Evolutionary conservation across 2,888 invertebrate genomes (phyloP), one percentile per base, ranked within the genome.

Genomic region (Dicycla oo): DNA sequence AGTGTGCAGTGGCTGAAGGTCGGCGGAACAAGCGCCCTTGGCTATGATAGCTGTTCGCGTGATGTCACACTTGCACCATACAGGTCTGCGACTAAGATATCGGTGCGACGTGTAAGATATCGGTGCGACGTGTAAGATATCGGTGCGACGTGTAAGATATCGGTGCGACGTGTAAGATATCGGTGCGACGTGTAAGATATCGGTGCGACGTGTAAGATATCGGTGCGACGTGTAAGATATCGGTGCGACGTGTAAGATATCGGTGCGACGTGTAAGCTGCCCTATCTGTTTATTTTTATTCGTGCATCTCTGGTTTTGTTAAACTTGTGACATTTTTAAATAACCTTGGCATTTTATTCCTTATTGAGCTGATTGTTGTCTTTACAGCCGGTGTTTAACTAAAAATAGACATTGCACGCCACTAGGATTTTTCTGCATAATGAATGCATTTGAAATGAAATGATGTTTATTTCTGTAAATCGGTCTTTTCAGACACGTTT

Each of bases 1-100:
- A 34, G 34, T 34, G 34, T 49, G 47, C 64, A 61, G 60, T 68
- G 38, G 81, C 64, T 73, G 69, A 73, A 69, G 69, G 73, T 63
- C 40, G 64, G 63, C 30, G 60, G 56, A 54, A 47, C 63, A 43
- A 26, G 63, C 40, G 68, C 47, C 76, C 64, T 78, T 72, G 81
- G 62, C 80, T 73, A 56, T 73, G 64, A 58, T 78, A 64, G 34
- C 34, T 49, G 51, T 15, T 11, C 26, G 60, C 51, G 65, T 66
- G 63, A 70, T 30, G 68, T 58, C 72, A 64, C 60, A 49, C 20
- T 11, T 6, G 18, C 6, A 7, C 23, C 15, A 5, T 43, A 54
- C 47, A 64, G 43, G 56, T 69, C 45, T 45, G 38, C n/a, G 8
- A 0, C 10, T 10, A 23, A 57, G 6, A 54, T 54, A 38, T 47